Evolutionary conservation across 2,888 invertebrate genomes (phyloP), one percentile per base, ranked within the genome.

Genomic region (Oeneis ivallda): DNA sequence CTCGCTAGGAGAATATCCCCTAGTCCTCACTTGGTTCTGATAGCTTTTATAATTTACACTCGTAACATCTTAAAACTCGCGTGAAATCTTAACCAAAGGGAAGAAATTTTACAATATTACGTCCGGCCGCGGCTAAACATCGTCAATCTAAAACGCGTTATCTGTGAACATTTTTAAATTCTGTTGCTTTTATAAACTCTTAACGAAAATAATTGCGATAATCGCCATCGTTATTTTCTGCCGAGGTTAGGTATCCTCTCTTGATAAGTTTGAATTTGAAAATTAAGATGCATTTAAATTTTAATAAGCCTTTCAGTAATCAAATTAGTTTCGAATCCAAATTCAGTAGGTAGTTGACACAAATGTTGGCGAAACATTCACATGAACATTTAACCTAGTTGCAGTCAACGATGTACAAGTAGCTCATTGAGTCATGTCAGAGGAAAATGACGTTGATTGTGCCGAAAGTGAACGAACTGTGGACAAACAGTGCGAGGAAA

Each of bases 361-460:
- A 17, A 15, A 37, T 9, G 10, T 54, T 39, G 11, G 0, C 6
- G 6, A 39, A 54, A 34, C 39, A 39, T 19, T 17, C 15, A 10
- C 4, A 13, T 37, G 37, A n/a, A n/a, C 2, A 45, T 13, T 53
- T 8, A 11, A 17, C 11, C 61, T 11, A 61, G 73, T 67, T 70
- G 45, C 64, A 68, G 66, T 62, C 49, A 68, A 64, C 50, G 47
- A 80, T 81, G 81, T 72, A 66, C 68, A 69, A 73, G 76, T 76
- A 74, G 73, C 71, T 69, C 70, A 68, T 72, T 71, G 70, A 89
- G 91, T 82, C 86, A 91, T 91, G 91, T 90, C 89, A 83, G 84
- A 85, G 71, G 79, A 84, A 73, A 80, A 87, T 87, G 87, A 81
- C 81, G 79, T 72, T 64, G 78, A 81, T 71, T 79, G 78, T 79